Percentiles rank a stretch among this genome's conserved stretches.
These are phyloP conservation scores for Sweltsa coloradensis DNA, from an alignment of 1,140 invertebrate genomes.

Conservation along the genomic window DNA sequence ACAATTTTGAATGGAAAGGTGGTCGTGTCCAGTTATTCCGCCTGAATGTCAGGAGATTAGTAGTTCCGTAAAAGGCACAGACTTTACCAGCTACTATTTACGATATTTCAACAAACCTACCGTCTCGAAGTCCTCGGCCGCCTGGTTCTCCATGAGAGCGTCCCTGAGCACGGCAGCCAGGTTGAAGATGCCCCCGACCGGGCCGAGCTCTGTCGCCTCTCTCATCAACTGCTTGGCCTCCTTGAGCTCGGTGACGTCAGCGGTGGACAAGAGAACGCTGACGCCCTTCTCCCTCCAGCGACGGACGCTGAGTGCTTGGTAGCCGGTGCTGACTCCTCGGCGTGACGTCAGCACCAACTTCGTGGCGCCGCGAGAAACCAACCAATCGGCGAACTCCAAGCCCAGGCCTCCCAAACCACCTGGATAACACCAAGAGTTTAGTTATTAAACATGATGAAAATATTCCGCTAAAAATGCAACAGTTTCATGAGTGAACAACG, in stretches of 20 bases:
- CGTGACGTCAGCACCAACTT: slow-evolving; percentile 80
- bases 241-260: slow-evolving; percentile 37
- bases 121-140: slow-evolving; percentile 60
- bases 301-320: slow-evolving; percentile 67
- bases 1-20: no score
- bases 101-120: no score
- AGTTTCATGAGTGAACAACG: no score
- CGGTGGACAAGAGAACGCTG: slow-evolving; percentile 52
- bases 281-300: slow-evolving; percentile 59
- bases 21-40: no score
- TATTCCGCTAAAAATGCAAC: no score
- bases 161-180: slow-evolving; percentile 81
- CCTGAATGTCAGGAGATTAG: no score
- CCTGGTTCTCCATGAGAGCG: slow-evolving; percentile 79
- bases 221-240: slow-evolving; percentile 60
- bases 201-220: slow-evolving; percentile 52
- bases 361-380: slow-evolving; percentile 70
- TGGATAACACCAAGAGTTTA: no score
- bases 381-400: slow-evolving; percentile 82
- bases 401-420: slow-evolving; percentile 92
- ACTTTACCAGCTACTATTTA: no score
- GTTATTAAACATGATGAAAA: no score
- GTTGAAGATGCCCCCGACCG: slow-evolving; percentile 90
- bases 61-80: no score
- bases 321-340: slow-evolving; percentile 74